phyloP scores from a whole-genome alignment of 1,140 invertebrate species.

The Danaus plexippus region DNA sequence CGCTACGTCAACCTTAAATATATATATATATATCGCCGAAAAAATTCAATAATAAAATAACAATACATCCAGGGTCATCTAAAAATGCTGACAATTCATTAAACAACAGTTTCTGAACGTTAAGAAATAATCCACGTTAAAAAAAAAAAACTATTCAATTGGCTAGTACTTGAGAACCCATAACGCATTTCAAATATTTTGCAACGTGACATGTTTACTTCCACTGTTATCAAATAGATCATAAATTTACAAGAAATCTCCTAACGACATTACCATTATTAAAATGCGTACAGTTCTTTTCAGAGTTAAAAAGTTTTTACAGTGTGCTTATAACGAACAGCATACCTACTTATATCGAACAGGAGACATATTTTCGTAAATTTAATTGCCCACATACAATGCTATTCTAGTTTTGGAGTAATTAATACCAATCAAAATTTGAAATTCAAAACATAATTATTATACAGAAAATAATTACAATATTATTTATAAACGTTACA shows the following conservation, averaged over 20 bases:
- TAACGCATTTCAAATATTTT: no score
- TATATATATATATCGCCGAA: no score
- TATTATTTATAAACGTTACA: no score
- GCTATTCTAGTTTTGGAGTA: conserved; percentile 15
- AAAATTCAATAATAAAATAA: background rate
- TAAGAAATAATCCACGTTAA: no score
- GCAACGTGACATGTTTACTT: no score
- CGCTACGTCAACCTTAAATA: conserved; percentile 17
- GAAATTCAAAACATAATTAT: no score
- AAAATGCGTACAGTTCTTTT: conserved; percentile 11
- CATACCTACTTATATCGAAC: conserved; percentile 27
- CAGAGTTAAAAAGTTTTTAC: conserved; percentile 17
- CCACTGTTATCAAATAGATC: no score
- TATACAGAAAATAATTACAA: no score
- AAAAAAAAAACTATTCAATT: no score
- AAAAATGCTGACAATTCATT: background rate
- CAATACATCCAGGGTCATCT: conserved; percentile 8
- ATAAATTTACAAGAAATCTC: no score
- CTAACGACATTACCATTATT: background rate
- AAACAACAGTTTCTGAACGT: no score
- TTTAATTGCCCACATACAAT: conserved; percentile 64
- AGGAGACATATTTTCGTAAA: conserved; percentile 69
- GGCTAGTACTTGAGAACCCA: no score
- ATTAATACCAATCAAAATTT: background rate
- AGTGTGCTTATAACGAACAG: conserved; percentile 11